phyloP scores from a whole-genome alignment of 2,797 vertebrate species.

The Ptychobarbus kaznakovi region DNA sequence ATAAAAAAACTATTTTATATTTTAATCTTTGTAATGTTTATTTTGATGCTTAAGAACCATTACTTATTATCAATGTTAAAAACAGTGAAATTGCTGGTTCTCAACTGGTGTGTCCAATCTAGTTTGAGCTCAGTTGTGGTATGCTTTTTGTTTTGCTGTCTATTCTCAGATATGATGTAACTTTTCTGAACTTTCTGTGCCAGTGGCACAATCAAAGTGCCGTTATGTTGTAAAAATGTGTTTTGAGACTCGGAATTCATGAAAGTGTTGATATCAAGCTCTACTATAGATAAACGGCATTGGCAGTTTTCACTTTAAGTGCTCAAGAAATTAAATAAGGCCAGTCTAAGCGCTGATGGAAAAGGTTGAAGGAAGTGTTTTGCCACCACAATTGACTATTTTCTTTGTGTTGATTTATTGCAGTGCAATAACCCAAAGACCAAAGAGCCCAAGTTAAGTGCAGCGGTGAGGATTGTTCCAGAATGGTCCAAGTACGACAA shows the following conservation, averaged over 20 bases:
- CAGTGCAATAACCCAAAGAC: constrained; percentile 99
- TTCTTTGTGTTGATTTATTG: constrained; percentile 56
- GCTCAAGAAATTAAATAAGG: constrained; percentile 75
- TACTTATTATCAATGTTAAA: not conserved
- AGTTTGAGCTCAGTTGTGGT: not conserved
- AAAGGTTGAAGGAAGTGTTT: constrained; percentile 26
- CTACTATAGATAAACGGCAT: constrained; percentile 54
- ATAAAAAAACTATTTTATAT: too few relatives aligned
- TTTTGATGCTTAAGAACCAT: not conserved
- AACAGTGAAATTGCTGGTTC: not conserved
- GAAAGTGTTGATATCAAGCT: constrained; percentile 24
- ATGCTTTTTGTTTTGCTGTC: not conserved
- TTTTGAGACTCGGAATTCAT: constrained; percentile 21
- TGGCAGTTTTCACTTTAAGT: constrained; percentile 72
- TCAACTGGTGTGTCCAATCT: not conserved
- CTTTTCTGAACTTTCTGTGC: not conserved
- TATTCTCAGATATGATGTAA: not conserved
- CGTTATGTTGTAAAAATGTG: not conserved
- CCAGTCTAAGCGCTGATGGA: constrained; percentile 58
- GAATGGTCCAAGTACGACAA: constrained; percentile 92
- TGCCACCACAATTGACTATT: constrained; percentile 42
- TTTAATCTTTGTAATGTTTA: not conserved
- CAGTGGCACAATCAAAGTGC: not conserved
- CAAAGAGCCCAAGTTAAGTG: constrained; percentile 94
- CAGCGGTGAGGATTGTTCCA: constrained; percentile 90